Evolutionary conservation across 2,888 invertebrate species (phyloP).

Genomic region (Hyposoter didymator): DNA sequence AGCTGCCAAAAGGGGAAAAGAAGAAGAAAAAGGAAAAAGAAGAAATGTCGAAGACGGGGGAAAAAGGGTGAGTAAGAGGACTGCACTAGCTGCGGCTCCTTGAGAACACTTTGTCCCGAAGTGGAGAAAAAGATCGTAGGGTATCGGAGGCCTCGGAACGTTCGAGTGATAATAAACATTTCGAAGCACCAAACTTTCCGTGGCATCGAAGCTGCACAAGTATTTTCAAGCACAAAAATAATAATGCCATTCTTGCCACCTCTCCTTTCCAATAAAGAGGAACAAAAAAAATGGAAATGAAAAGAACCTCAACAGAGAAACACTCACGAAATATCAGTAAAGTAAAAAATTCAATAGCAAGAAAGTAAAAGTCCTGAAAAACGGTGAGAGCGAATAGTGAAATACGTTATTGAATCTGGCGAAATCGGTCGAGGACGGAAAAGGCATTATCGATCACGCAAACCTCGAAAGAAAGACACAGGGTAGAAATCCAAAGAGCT

Average conservation of each 20-base stretch:
- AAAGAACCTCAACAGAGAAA: neutral
- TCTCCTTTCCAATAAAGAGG: neutral
- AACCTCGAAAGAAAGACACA: constrained; percentile 22
- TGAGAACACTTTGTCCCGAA: constrained; percentile 20
- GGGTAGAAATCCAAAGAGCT: constrained; percentile 31
- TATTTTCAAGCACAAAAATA: neutral
- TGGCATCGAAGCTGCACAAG: neutral
- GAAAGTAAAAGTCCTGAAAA: constrained; percentile 20
- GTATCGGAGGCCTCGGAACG: constrained; percentile 1
- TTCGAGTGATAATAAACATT: constrained; percentile 16
- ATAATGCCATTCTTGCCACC: neutral
- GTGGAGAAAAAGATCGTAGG: neutral
- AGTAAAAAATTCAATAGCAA: constrained; percentile 11
- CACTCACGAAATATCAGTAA: neutral
- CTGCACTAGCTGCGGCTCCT: constrained; percentile 9
- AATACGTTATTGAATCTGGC: constrained; percentile 48
- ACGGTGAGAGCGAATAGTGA: neutral
- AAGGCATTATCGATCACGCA: constrained; percentile 55
- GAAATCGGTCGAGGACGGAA: constrained; percentile 45
- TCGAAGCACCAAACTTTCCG: neutral
- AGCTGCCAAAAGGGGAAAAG: constrained; percentile 13
- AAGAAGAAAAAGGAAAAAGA: neutral
- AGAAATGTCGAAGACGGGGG: neutral
- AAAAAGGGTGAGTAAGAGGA: neutral
- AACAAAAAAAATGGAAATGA: neutral